Evolutionary conservation across 1,140 invertebrate species (phyloP), one percentile per base, ranked within the genome.

Genomic region (Heterodera schachtii): DNA sequence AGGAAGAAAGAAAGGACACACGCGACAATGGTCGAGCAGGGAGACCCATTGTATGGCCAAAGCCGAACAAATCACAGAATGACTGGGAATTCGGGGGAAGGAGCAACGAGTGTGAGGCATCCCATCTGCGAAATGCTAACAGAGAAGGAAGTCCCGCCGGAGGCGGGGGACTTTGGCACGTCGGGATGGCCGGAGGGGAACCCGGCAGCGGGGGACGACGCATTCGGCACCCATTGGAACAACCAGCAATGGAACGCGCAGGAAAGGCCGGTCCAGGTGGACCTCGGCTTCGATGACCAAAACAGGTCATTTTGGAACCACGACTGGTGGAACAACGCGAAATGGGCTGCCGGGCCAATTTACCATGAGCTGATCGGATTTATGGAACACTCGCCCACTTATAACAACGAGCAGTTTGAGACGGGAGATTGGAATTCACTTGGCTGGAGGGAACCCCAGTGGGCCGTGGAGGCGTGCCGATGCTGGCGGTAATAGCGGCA

Each of bases 241-340:
- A 75, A 75, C 41, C 71, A 76, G 16, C 85, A 85, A n/a, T 85
- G 85, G 85, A 85, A 85, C 66, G 78, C 77, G 66, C 80, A 86
- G 73, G 84, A 85, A 47, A 16, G 85, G 0, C 84, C 84, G 47
- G 13, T 78, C 5, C 67, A 82, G 16, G 82, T 86, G 41, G 85
- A 85, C 60, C 41, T 86, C 8, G 85, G 82, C n/a, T 84, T 64
- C 73, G 85, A 84, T 21, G 81, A 85, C 41, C 44, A 21, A 13
- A 46, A 64, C 41, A 85, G 84, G 69, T 77, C 64, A 5, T 85
- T 85, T 44, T 86, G 84, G 81, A 87, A 86, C 67, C 73, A 83
- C 64, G 85, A 86, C 52, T 84, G 49, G 6, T 85, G 84, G 84
- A 85, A 85, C 71, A 79, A 84, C 57, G 79, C 47, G 16, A 83